These are phyloP conservation scores for Epistrophe eligans DNA, from an alignment of 2,888 invertebrate genomes.

Conservation along the genomic window DNA sequence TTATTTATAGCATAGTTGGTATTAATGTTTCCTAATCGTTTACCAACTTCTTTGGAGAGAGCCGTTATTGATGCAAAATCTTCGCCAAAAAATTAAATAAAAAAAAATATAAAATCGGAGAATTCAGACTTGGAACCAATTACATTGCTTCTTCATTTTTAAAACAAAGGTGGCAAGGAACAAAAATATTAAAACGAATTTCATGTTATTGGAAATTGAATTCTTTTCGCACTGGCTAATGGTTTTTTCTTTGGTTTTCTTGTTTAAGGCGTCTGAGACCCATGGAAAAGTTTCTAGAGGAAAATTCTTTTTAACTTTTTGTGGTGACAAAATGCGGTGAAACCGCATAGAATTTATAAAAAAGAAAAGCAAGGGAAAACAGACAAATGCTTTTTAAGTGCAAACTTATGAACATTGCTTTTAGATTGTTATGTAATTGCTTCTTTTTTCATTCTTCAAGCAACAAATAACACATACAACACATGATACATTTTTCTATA, in stretches of 20 bases:
- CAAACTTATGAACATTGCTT: conserved; percentile 65
- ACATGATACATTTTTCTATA: neutral
- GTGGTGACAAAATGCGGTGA: conserved; percentile 45
- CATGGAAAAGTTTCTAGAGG: conserved; percentile 36
- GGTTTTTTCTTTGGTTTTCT: too few relatives aligned
- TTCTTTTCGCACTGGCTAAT: conserved; percentile 53
- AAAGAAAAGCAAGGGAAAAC: conserved; percentile 63
- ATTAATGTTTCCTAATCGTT: too few relatives aligned
- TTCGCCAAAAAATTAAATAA: too few relatives aligned
- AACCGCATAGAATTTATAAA: conserved; percentile 46
- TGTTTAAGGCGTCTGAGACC: conserved; percentile 50
- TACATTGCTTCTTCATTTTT: neutral
- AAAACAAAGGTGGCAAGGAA: neutral
- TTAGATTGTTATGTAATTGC: conserved; percentile 53
- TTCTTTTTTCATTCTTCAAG: conserved; percentile 16
- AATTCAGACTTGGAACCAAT: neutral
- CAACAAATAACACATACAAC: neutral
- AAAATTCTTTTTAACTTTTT: conserved; percentile 56
- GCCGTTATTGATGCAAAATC: too few relatives aligned
- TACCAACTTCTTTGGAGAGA: too few relatives aligned
- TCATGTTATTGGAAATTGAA: conserved; percentile 65
- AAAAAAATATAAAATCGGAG: too few relatives aligned
- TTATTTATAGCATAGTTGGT: too few relatives aligned
- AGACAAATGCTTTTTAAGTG: conserved; percentile 72
- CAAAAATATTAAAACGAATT: conserved; percentile 67